Evolutionary conservation across 2,113 vertebrate genomes (phyloP).

Genomic region (Forbesichthys agassizii): DNA sequence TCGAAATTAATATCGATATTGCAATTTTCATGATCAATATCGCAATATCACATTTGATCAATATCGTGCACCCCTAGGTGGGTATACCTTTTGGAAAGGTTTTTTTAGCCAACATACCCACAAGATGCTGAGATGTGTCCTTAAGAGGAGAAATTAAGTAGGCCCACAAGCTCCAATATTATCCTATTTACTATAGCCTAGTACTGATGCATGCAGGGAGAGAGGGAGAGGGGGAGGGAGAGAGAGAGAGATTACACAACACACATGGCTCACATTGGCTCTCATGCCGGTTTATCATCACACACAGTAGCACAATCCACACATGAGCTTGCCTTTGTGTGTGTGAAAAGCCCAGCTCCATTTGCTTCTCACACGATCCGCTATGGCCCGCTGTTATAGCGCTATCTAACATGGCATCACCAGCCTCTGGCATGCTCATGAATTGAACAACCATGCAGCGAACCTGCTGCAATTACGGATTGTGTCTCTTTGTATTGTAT

Average conservation of each 20-base stretch:
- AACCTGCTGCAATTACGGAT: background rate
- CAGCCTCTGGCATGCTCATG: slow-evolving; percentile 18
- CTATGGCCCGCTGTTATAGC: slow-evolving; percentile 27
- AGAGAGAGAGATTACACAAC: slow-evolving; percentile 52
- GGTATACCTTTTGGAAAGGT: too few species aligned
- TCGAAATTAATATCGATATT: too few species aligned
- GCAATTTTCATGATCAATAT: too few species aligned
- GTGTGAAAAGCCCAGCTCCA: slow-evolving; percentile 38
- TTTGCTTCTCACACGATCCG: slow-evolving; percentile 53
- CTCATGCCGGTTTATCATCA: slow-evolving; percentile 66
- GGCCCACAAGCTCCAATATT: too few species aligned
- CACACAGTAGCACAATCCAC: slow-evolving; percentile 59
- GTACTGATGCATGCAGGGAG: too few species aligned
- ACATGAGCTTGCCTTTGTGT: slow-evolving; percentile 51
- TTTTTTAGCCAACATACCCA: too few species aligned
- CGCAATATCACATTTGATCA: too few species aligned
- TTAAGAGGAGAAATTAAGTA: too few species aligned
- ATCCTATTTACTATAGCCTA: too few species aligned
- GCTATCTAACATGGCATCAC: slow-evolving; percentile 20
- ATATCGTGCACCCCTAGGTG: too few species aligned
- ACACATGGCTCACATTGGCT: slow-evolving; percentile 21
- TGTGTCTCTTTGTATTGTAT: background rate
- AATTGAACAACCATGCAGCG: slow-evolving; percentile 19
- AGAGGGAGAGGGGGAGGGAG: slow-evolving; percentile 7
- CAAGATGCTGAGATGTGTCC: too few species aligned